These are phyloP conservation scores for Tympanuchus pallidicinctus DNA, from an alignment of 2,113 vertebrate species.

Conservation along the genomic window DNA sequence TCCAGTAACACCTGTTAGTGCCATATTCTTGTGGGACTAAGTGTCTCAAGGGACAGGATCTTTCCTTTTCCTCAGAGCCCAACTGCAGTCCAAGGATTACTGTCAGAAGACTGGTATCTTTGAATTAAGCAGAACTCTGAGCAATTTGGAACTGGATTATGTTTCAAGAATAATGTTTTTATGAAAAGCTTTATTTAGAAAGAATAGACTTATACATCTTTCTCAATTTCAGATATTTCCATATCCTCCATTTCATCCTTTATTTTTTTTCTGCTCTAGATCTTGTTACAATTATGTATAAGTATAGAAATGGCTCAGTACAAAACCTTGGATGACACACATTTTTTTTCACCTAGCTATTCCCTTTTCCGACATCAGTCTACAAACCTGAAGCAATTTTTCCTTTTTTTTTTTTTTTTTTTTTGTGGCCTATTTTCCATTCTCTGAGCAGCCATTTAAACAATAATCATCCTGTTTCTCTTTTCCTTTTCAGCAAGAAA, in stretches of 20 bases:
- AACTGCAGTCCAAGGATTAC: background rate
- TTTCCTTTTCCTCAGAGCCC: background rate
- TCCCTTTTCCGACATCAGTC: background rate
- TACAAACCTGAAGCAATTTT: background rate
- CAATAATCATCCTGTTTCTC: background rate
- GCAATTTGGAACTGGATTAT: background rate
- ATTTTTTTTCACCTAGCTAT: background rate
- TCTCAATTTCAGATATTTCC: background rate
- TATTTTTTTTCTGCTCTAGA: background rate
- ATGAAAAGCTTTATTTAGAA: background rate
- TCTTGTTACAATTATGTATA: background rate
- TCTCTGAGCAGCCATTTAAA: background rate
- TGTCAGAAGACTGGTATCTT: background rate
- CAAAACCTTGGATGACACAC: background rate
- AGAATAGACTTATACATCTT: background rate
- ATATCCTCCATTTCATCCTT: background rate
- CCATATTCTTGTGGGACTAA: background rate
- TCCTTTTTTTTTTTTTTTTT: background rate
- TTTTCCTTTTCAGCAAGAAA: background rate
- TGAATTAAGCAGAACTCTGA: background rate
- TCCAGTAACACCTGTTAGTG: background rate
- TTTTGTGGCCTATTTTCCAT: background rate
- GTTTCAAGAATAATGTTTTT: background rate
- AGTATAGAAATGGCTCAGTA: background rate
- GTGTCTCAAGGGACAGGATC: background rate